Conservation (phyloP, 2,113 vertebrate species). For the Odocoileus virginianus region DNA sequence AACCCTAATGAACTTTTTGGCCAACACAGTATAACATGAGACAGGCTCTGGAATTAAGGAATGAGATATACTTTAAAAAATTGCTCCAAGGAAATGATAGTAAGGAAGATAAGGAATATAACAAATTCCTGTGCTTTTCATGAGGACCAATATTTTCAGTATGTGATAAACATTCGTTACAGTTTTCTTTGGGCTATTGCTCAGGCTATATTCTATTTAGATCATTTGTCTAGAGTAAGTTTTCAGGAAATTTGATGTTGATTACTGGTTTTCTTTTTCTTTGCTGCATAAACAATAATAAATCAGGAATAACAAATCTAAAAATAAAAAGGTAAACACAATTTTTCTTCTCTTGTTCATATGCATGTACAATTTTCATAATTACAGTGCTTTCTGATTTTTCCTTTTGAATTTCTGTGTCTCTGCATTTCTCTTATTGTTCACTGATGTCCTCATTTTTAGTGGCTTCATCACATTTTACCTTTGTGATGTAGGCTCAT, state of each 20-base stretch:
- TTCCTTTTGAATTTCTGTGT: not conserved
- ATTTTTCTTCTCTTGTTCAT: not conserved
- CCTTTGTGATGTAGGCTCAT: not conserved
- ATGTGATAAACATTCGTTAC: not conserved
- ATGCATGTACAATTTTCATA: not conserved
- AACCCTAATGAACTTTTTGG: not conserved
- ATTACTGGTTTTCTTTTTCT: conserved; percentile 44
- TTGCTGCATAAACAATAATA: conserved; percentile 41
- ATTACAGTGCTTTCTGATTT: not conserved
- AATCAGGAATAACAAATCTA: conserved; percentile 27
- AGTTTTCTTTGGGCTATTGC: not conserved
- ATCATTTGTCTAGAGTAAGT: not conserved
- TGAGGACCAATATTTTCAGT: not conserved
- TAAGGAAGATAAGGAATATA: not conserved
- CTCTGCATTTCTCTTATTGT: not conserved
- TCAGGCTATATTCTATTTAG: not conserved
- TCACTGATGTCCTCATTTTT: not conserved
- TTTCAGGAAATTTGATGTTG: conserved; percentile 36
- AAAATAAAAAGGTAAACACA: not conserved
- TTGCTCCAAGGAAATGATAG: not conserved
- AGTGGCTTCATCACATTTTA: not conserved
- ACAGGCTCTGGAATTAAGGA: not conserved
- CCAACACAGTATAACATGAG: not conserved
- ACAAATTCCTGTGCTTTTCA: not conserved
- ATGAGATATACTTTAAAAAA: not conserved